Evolutionary conservation across 2,888 invertebrate genomes (phyloP).

Genomic region (Standfussiana lucernea): DNA sequence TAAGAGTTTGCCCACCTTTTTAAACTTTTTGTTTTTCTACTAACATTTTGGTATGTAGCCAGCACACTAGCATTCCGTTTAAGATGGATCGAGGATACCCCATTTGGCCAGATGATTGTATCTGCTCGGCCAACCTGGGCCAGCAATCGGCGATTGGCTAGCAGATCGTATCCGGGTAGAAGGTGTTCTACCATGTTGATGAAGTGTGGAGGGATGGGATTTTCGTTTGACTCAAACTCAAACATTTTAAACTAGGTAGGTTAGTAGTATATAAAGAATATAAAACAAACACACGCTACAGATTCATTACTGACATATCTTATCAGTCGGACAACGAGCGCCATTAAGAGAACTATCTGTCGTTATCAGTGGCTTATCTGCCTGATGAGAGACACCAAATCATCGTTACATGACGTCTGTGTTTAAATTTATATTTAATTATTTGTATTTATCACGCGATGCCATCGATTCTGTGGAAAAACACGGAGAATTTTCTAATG

Average conservation of each 20-base stretch:
- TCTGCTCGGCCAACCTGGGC: too few species aligned
- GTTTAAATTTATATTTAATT: conserved; percentile 79
- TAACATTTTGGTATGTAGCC: too few species aligned
- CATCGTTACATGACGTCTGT: conserved; percentile 75
- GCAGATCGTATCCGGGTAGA: too few species aligned
- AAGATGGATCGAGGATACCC: too few species aligned
- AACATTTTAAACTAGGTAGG: neutral
- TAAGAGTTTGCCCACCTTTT: neutral
- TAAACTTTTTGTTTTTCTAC: too few species aligned
- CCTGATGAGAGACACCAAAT: conserved; percentile 80
- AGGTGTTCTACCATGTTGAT: neutral
- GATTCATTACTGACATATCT: conserved; percentile 84
- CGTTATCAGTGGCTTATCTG: conserved; percentile 81
- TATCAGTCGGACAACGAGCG: conserved; percentile 79
- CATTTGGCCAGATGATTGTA: too few species aligned
- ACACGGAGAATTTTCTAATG: conserved; percentile 12
- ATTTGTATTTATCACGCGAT: conserved; percentile 62
- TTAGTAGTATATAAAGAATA: neutral
- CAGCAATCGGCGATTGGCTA: too few species aligned
- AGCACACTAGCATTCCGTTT: too few species aligned
- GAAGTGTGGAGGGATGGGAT: neutral
- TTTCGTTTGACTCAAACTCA: neutral
- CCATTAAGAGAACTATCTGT: conserved; percentile 83
- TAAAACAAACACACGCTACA: conserved; percentile 52
- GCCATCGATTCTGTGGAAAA: conserved; percentile 62